phyloP scores from a whole-genome alignment of 2,888 invertebrate genomes.

The Clepsis dumicolana region DNA sequence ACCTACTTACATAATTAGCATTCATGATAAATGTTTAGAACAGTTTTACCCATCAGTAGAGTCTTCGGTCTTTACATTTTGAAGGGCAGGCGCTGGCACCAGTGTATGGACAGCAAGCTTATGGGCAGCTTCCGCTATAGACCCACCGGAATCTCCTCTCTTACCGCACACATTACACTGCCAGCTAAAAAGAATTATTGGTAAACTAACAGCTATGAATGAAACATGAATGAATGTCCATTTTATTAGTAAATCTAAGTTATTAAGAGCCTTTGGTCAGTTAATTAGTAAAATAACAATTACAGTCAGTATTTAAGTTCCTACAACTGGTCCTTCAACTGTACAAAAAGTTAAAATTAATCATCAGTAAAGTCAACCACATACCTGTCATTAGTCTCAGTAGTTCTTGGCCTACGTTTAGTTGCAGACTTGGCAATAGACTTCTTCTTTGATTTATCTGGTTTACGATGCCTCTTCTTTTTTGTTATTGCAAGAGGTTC shows the following conservation, averaged over 20 bases:
- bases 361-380: not conserved
- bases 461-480: slow-evolving; percentile 65
- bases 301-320: too few species aligned
- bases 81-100: slow-evolving; percentile 43
- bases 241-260: too few species aligned
- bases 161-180: slow-evolving; percentile 65
- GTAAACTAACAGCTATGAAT: not conserved
- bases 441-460: slow-evolving; percentile 70
- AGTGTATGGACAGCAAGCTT: slow-evolving; percentile 59
- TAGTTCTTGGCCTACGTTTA: slow-evolving; percentile 55
- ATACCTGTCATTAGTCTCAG: slow-evolving; percentile 54
- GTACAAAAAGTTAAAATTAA: not conserved
- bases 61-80: slow-evolving; percentile 54
- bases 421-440: slow-evolving; percentile 46
- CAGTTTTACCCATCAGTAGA: slow-evolving; percentile 49
- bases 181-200: slow-evolving; percentile 52
- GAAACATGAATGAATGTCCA: too few species aligned
- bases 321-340: too few species aligned
- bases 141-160: slow-evolving; percentile 57
- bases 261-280: too few species aligned
- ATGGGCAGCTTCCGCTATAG: slow-evolving; percentile 61
- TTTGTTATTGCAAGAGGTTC: slow-evolving; percentile 73
- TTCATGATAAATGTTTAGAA: not conserved
- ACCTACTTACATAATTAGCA: not conserved
- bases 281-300: too few species aligned